These are phyloP conservation scores for Drosophila birchii DNA, from an alignment of 2,888 invertebrate species.

Conservation along the genomic window DNA sequence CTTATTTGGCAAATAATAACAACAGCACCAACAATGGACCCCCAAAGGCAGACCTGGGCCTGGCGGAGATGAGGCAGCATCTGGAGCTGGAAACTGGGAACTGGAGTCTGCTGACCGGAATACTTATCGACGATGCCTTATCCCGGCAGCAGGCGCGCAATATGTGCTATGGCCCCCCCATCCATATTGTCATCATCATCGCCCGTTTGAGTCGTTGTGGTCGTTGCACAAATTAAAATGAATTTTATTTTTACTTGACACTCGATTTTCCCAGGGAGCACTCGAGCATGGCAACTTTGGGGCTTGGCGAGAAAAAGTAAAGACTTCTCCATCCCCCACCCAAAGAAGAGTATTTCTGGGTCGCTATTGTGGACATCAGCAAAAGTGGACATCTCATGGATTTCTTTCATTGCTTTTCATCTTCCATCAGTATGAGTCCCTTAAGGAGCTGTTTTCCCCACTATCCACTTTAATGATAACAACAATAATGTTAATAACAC, in stretches of 20 bases:
- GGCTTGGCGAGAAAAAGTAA: background rate
- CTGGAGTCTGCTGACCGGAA: constrained; percentile 22
- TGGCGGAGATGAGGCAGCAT: constrained; percentile 9
- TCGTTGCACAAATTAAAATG: constrained; percentile 65
- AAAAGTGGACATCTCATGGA: background rate
- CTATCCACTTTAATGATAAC: constrained; percentile 43
- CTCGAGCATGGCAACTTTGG: constrained; percentile 7
- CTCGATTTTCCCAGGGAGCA: constrained; percentile 29
- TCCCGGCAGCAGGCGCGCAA: constrained; percentile 55
- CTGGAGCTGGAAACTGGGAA: constrained; percentile 19
- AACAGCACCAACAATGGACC: constrained; percentile 58
- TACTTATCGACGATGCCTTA: constrained; percentile 57
- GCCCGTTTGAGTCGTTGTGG: constrained; percentile 22
- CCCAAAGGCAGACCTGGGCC: constrained; percentile 4
- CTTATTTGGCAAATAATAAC: constrained; percentile 77
- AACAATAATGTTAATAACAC: constrained; percentile 39
- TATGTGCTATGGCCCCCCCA: constrained; percentile 13
- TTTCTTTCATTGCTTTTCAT: constrained; percentile 1
- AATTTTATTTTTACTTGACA: constrained; percentile 65
- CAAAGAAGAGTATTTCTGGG: constrained; percentile 8
- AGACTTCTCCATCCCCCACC: background rate
- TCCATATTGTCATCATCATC: constrained; percentile 31
- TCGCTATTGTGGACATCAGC: too few relatives aligned
- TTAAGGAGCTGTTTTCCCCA: constrained; percentile 31
- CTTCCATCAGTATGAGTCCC: constrained; percentile 29